Evolutionary conservation across 1,140 invertebrate species (phyloP), one percentile per base, ranked within the genome.

Genomic region (Phymastichus coffea): DNA sequence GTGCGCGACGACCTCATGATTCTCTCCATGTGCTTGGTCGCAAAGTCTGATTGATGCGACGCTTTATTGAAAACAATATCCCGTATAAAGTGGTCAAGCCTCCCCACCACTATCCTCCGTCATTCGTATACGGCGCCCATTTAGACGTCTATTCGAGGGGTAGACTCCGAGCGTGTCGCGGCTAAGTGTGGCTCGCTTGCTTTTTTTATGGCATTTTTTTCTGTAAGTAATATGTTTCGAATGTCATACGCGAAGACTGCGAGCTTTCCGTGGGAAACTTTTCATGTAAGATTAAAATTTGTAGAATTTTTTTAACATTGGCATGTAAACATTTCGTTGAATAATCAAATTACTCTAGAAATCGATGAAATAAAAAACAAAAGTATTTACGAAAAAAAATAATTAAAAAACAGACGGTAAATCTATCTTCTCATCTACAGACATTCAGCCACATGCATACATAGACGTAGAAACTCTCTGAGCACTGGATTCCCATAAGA

Each of bases 41-140:
- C 69, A 74, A 77, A 74, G 71, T 75, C 74, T 78, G 76, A 77
- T 71, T 75, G 75, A 79, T 79, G 77, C 66, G 64, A 44, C 57
- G 63, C 58, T 73, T 78, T 79, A 79, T 78, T 78, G 77, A 75
- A 78, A 78, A 76, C 71, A 74, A 76, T 76, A 75, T 76, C 71
- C 66, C 62, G 63, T 55, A 65, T 67, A 61, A 63, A 68, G 55
- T 62, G 52, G 40, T 53, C 48, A 28, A 54, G 38, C 47, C 17
- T 41, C 47, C 7, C 4, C 14, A 41, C 26, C 7, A 4, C 52
- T 17, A 12, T 23, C 52, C 38, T 58, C 41, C 46, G 38, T 58
- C 49, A 47, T 60, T 43, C 30, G 20, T 48, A 38, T 38, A 26
- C 15, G 28, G 28, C 28, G 22, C 28, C 28, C 40, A 19, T 44